Base-by-base conservation (phyloP, 2,888 invertebrate species). In the Augiades crinisus region DNA sequence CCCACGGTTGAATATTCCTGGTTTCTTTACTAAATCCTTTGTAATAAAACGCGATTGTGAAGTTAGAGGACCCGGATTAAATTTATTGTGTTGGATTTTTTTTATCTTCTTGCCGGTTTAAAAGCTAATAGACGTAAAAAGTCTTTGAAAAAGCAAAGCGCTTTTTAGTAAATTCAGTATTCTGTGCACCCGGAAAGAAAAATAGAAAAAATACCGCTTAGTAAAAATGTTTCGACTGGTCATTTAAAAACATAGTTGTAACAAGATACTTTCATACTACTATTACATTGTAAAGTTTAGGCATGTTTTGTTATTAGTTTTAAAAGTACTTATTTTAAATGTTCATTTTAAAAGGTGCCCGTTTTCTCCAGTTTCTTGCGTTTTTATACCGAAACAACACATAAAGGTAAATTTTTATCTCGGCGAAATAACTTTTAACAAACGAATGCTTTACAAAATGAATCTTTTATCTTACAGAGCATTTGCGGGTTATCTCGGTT, bases 21-120 rank as follows among this genome's bases (percentile, higher is more conserved):
- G n/a, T 24, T 16, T 49, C 49, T 41, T 41, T 22, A 41, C 38
- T 49, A 24, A 38, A 49, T 41, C 49, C 49, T 49, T 41, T 49
- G 49, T 49, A 41, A 49, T 49, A 49, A 49, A 49, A 49, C 37
- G 22, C 47, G 47, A 47, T 41, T 49, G 49, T 49, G 41, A 49
- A 49, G 33, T 22, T 14, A 12, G 40, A 41, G 41, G 24, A 33
- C 33, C 22, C 33, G 41, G 49, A 49, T 49, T 41, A 49, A 40
- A 49, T 49, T 41, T 49, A 41, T 41, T 41, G 40, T 49, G 49
- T 24, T 49, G 24, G 40, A 24, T 41, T 30, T 49, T 40, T 38
- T 49, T 41, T 47, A 47, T 40, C 47, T 41, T 12, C 21, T 33
- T 16, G 10, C 40, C 24, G 49, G 40, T 49, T 22, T 38, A 49